A percentile compares a stretch with the other conserved stretches of the same genome.
phyloP scores from a whole-genome alignment of 2,113 vertebrate species.

The Charina bottae region DNA sequence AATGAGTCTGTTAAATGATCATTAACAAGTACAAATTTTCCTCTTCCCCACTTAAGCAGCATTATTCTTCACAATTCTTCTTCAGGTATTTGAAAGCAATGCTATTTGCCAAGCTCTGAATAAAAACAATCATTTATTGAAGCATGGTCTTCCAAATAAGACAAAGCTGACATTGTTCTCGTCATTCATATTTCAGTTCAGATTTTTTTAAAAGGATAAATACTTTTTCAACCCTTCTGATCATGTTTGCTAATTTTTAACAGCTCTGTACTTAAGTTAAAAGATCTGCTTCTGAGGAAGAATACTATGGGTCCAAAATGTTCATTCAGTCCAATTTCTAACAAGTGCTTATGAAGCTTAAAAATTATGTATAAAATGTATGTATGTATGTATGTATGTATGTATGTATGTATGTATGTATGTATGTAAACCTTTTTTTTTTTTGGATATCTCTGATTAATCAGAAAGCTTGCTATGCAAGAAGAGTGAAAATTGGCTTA shows the following conservation, averaged over 20 bases:
- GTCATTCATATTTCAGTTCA: not conserved
- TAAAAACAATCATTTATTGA: conserved; percentile 66
- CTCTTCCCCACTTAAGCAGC: conserved; percentile 29
- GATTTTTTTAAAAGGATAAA: not conserved
- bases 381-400: conserved; percentile 49
- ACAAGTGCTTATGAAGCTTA: conserved; percentile 54
- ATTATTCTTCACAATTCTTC: conserved; percentile 58
- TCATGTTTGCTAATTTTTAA: not conserved
- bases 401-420: conserved; percentile 37
- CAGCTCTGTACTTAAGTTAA: not conserved
- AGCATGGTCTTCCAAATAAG: conserved; percentile 55
- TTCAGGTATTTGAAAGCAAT: conserved; percentile 46
- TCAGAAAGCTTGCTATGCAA: conserved; percentile 39
- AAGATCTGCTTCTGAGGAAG: not conserved
- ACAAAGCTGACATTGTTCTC: not conserved
- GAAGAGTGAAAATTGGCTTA: conserved; percentile 29
- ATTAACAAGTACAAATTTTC: conserved; percentile 53
- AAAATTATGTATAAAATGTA: conserved; percentile 52
- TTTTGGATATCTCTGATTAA: not conserved
- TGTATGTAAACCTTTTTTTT: conserved; percentile 46
- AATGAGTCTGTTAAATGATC: conserved; percentile 55
- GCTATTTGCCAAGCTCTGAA: conserved; percentile 56
- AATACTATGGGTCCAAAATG: too few species aligned
- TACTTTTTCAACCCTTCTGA: not conserved
- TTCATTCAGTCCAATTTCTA: not conserved